Evolutionary conservation across 2,797 vertebrate species (phyloP).

Genomic region (Lacerta bilineata): DNA sequence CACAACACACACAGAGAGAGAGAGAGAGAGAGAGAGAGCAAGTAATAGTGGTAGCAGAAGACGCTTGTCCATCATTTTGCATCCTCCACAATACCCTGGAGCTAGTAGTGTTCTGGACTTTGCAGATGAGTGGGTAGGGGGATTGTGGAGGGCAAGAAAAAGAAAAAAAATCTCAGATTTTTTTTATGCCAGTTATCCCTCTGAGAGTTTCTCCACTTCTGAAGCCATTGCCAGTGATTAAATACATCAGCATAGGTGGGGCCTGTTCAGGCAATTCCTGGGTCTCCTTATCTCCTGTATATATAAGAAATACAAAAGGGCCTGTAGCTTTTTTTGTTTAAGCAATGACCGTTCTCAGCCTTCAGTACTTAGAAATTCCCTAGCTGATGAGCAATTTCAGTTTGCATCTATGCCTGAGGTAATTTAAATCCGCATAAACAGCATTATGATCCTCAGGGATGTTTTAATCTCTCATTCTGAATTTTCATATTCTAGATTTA

Average conservation of each 20-base stretch:
- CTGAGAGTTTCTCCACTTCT: neutral
- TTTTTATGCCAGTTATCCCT: neutral
- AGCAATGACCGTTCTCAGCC: neutral
- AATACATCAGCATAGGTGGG: neutral
- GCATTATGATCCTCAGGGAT: neutral
- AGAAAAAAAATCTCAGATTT: neutral
- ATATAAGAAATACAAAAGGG: neutral
- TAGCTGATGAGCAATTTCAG: neutral
- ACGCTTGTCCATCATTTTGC: too few relatives aligned
- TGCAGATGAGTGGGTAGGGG: too few relatives aligned
- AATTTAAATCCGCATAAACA: slow-evolving; percentile 23
- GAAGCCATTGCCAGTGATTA: too few relatives aligned
- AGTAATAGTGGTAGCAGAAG: too few relatives aligned
- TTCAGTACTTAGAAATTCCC: neutral
- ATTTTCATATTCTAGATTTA: neutral
- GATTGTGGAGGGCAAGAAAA: too few relatives aligned
- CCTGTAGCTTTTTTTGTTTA: neutral
- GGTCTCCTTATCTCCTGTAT: neutral
- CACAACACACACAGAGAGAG: too few relatives aligned
- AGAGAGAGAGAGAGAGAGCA: too few relatives aligned
- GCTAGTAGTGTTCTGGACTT: too few relatives aligned
- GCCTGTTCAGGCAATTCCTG: neutral
- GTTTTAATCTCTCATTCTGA: neutral
- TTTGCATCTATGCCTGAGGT: neutral
- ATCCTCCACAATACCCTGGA: too few relatives aligned